Conservation (phyloP, 30 jellyfish, hydroid and myxozoan species). For the Turritopsis dohrnii region DNA sequence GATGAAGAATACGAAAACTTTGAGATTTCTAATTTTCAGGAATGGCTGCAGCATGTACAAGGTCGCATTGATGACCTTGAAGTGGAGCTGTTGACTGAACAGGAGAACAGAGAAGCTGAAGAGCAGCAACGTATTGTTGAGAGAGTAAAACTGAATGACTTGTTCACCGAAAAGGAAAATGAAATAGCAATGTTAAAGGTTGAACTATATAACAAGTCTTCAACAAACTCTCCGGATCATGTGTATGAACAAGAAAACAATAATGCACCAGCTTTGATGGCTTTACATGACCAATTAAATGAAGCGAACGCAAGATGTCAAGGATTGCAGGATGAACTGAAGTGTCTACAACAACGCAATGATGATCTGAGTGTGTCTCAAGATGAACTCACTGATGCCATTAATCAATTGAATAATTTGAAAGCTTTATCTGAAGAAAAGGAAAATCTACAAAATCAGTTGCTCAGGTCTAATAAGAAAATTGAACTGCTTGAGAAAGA, state of each 20-base stretch:
- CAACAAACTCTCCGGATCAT: not conserved
- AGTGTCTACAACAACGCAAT: constrained; percentile 10
- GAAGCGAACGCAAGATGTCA: constrained; percentile 40
- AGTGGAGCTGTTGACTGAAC: constrained; percentile 29
- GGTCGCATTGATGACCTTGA: constrained; percentile 37
- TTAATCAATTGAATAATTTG: not conserved
- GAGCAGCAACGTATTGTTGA: constrained; percentile 27
- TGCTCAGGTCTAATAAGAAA: not conserved
- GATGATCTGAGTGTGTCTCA: not conserved
- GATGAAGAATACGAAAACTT: constrained; percentile 29
- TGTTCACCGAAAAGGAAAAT: constrained; percentile 32
- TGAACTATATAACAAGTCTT: constrained; percentile 32
- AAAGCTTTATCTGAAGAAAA: not conserved
- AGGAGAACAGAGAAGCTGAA: constrained; percentile 18
- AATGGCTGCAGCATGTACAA: constrained; percentile 36
- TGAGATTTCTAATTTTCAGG: constrained; percentile 2
- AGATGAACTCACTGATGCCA: not conserved
- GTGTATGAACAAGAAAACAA: not conserved
- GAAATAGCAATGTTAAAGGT: constrained; percentile 34
- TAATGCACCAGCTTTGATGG: constrained; percentile 8
- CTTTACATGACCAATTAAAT: constrained; percentile 31
- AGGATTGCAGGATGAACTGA: constrained; percentile 35
- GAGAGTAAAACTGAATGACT: constrained; percentile 28
- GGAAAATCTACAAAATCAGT: not conserved
- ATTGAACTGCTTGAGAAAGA: not conserved